Evolutionary conservation across 2,888 invertebrate genomes (phyloP).

Genomic region (Bembecia ichneumoniformis): DNA sequence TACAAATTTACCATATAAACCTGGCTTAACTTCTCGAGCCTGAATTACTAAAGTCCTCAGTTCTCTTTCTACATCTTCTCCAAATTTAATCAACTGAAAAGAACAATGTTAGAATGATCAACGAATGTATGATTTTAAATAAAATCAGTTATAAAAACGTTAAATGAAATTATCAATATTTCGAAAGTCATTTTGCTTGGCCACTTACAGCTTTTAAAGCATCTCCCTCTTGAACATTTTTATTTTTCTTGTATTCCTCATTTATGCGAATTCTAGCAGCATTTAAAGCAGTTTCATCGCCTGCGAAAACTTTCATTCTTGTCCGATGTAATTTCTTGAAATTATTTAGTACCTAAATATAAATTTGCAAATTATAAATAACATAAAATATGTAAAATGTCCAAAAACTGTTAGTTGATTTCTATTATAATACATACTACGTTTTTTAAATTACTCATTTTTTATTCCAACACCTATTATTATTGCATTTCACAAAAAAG

Average conservation of each 20-base stretch:
- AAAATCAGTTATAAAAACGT: not conserved
- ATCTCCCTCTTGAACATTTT: slow-evolving; percentile 68
- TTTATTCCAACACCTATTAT: not conserved
- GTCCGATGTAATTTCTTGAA: slow-evolving; percentile 83
- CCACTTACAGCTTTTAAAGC: slow-evolving; percentile 76
- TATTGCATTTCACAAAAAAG: no score
- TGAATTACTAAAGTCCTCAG: slow-evolving; percentile 81
- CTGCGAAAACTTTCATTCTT: slow-evolving; percentile 76
- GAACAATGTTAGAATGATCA: slow-evolving; percentile 1
- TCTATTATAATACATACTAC: slow-evolving; percentile 18
- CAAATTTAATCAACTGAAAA: slow-evolving; percentile 77
- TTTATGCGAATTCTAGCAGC: slow-evolving; percentile 82
- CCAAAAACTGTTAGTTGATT: not conserved
- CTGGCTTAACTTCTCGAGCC: slow-evolving; percentile 77
- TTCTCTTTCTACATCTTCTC: slow-evolving; percentile 79
- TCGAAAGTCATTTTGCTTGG: not conserved
- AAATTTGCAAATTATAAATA: slow-evolving; percentile 1
- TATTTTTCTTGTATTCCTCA: slow-evolving; percentile 80
- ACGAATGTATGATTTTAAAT: not conserved
- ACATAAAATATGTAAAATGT: not conserved
- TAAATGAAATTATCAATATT: slow-evolving; percentile 2
- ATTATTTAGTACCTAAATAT: slow-evolving; percentile 74
- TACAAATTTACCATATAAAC: slow-evolving; percentile 71
- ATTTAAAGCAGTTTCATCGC: slow-evolving; percentile 74
- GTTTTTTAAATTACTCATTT: slow-evolving; percentile 19